Evolutionary conservation across 2,113 vertebrate genomes (phyloP), one percentile per base, ranked within the genome.

Genomic region (Dasyprocta punctata): DNA sequence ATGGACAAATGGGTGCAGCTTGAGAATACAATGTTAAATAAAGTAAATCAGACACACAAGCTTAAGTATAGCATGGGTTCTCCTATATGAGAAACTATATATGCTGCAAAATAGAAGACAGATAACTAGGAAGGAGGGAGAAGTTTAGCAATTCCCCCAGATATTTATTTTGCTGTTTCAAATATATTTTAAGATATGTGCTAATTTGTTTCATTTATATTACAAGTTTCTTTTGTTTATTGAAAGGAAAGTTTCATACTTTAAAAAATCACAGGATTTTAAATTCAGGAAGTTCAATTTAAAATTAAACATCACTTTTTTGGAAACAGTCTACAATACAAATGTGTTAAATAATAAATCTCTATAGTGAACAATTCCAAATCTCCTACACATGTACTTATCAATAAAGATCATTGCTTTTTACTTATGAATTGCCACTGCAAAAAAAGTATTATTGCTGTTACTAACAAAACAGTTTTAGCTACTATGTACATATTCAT

Each of bases 281-380:
- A 36, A 90, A 67, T 88, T 81, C 90, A 94, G 63, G 7, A 94
- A 73, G 10, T 84, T 95, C 6, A 87, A 49, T 65, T 75, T 84
- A 77, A 94, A 80, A 80, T 82, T 89, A 96, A 96, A 63, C 4
- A 77, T 75, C 33, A 90, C 83, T 73, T 20, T 67, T 77, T 87
- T 83, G 38, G 36, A 69, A n/a, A 78, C 5, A 87, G 78, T 52
- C 11, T 41, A 20, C 10, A 84, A 81, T 87, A 83, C 12, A 6
- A 84, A 77, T 84, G 38, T 22, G 41, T 54, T 90, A 52, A 92
- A 81, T 63, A 89, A 4, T 61, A 92, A 92, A 92, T 90, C 2
- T 5, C 0, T 11, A 44, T 33, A 52, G 49, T 89, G 12, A 94
- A 58, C 69, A 93, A 93, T n/a, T 26, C 36, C 1, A 85, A 85